Evolutionary conservation across 2,888 invertebrate species (phyloP).

Genomic region (Xestia ashworthii): DNA sequence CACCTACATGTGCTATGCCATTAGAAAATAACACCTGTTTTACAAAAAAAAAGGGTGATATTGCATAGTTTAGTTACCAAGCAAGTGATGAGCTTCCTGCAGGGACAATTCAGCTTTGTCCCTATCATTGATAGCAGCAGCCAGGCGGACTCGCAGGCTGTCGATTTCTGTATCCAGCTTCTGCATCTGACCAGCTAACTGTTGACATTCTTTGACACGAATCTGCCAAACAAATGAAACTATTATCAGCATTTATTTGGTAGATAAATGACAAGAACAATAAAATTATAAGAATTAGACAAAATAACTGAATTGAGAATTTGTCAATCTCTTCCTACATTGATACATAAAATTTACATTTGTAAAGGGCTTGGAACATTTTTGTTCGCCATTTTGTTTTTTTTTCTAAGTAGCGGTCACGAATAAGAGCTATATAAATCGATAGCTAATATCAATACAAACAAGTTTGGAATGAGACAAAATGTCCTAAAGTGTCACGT

Average conservation of each 20-base stretch:
- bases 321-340: background rate
- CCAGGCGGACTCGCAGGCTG: slow-evolving; percentile 90
- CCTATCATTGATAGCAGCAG: slow-evolving; percentile 91
- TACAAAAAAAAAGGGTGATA: background rate
- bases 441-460: no score
- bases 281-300: background rate
- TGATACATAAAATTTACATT: background rate
- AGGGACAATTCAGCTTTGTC: slow-evolving; percentile 91
- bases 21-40: background rate
- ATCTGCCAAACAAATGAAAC: slow-evolving; percentile 77
- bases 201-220: slow-evolving; percentile 85
- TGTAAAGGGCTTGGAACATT: no score
- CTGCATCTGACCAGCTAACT: slow-evolving; percentile 83
- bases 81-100: slow-evolving; percentile 92
- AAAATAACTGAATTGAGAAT: background rate
- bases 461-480: no score
- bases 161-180: slow-evolving; percentile 83
- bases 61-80: slow-evolving; percentile 82
- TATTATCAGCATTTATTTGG: background rate
- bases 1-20: no score
- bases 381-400: no score
- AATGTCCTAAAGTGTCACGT: no score
- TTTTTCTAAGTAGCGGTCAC: no score
- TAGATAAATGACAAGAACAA: background rate
- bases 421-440: no score